These are phyloP conservation scores for Tyrannus savana DNA, from an alignment of 2,113 vertebrate genomes.

Conservation along the genomic window DNA sequence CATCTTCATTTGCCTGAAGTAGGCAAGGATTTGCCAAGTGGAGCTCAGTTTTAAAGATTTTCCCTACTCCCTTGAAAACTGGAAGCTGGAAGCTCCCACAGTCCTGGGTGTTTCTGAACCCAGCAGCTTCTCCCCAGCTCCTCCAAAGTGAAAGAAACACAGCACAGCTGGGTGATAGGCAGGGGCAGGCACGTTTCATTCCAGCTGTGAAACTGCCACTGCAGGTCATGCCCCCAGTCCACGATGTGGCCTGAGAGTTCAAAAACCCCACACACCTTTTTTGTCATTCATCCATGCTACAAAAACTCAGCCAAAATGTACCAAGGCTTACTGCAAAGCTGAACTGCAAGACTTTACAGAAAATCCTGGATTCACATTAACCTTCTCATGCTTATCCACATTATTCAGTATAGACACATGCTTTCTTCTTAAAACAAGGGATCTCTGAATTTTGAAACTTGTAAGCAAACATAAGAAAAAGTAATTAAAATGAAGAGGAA, in stretches of 20 bases:
- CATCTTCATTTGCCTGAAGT: not conserved
- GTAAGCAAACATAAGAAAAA: not conserved
- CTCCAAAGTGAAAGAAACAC: rapidly evolving
- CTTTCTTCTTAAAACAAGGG: not conserved
- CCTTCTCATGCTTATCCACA: not conserved
- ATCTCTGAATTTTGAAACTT: not conserved
- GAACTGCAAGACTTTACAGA: not conserved
- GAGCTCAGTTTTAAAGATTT: not conserved
- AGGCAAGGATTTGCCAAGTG: not conserved
- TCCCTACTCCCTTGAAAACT: not conserved
- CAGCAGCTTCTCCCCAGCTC: not conserved
- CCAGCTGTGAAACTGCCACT: not conserved
- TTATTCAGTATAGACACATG: not conserved
- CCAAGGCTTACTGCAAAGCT: not conserved
- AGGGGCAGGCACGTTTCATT: not conserved
- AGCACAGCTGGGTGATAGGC: rapidly evolving
- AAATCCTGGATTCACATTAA: not conserved
- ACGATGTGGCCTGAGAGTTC: not conserved
- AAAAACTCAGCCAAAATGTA: not conserved
- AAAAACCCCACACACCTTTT: not conserved
- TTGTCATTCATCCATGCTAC: not conserved
- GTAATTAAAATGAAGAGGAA: not conserved
- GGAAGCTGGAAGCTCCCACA: not conserved
- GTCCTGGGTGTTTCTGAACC: not conserved
- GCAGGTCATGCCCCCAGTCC: not conserved